A percentile compares a stretch with the other conserved stretches of the same genome.
Evolutionary conservation across 1,140 invertebrate species (phyloP).

Genomic region (Latrodectus geometricus): DNA sequence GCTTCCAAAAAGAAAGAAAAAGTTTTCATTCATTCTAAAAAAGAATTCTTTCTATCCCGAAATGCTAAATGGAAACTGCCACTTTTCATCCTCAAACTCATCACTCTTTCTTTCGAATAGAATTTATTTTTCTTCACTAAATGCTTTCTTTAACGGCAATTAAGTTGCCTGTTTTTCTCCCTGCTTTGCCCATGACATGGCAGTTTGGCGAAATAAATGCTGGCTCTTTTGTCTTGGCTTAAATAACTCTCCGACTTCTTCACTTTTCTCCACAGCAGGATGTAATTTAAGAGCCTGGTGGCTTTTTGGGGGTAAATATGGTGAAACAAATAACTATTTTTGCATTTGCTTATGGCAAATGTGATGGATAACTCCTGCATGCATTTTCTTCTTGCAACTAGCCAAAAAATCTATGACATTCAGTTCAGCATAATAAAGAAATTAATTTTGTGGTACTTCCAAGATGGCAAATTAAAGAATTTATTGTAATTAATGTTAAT

Average conservation of each 20-base stretch:
- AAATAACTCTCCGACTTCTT: not conserved
- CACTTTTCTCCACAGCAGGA: not conserved
- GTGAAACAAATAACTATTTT: no score
- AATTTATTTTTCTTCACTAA: not conserved
- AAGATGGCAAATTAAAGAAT: no score
- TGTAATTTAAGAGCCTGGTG: not conserved
- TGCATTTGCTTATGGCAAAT: no score
- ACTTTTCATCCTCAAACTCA: conserved; percentile 2
- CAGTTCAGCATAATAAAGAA: no score
- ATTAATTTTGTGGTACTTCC: no score
- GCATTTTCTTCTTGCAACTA: no score
- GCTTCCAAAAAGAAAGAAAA: not conserved
- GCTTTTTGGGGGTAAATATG: not conserved
- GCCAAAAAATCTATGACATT: no score
- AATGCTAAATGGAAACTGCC: conserved; percentile 38
- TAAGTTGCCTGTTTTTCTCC: conserved; percentile 10
- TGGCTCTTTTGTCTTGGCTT: not conserved
- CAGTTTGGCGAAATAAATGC: not conserved
- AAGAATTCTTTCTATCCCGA: not conserved
- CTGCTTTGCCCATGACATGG: not conserved
- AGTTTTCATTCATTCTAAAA: not conserved
- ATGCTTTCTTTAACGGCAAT: conserved; percentile 7
- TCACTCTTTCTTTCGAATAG: conserved; percentile 8
- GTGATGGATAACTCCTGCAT: no score
- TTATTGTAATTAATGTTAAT: no score